Evolutionary conservation across 2,888 invertebrate species (phyloP), one percentile per base, ranked within the genome.

Genomic region (Drosophila longiperda): DNA sequence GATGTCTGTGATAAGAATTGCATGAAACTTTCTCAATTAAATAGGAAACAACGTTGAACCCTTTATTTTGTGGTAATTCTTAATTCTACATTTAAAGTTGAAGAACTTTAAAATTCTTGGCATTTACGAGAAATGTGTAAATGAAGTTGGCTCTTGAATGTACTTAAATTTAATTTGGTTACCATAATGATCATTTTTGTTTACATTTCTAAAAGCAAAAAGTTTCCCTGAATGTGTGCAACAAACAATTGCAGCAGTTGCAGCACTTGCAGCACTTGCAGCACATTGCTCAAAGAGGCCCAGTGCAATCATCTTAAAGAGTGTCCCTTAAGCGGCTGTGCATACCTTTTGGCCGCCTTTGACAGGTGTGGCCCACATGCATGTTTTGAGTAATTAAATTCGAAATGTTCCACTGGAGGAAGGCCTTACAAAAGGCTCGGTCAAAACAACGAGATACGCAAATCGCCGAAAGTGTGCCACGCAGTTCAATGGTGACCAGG

Each of bases 401-500:
- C 42, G 57, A 42, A 57, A 32, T 4, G 57, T 5, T 15, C 40
- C 3, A 32, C 45, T 23, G 20, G 32, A 9, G 29, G 12, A 20
- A 5, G n/a, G n/a, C 23, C 15, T 12, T 17, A 29, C 11, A 40
- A n/a, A 12, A 17, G 26, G n/a, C 4, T 55, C n/a, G n/a, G 36
- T 40, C 38, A 23, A 23, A 40, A 29, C 40, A 42, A 20, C 40
- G 57, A 42, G 55, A 64, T 64, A 67, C 55, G 54, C 67, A 67
- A 64, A 67, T 63, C 54, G 49, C 49, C 55, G 36, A 64, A 64
- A 55, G 57, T 50, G n/a, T 42, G 65, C 65, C 42, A 42, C 59
- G 49, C 53, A 60, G 57, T 61, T 61, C 65, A 68, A 62, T 62
- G 71, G 33, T 80, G 64, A 11, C 36, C 54, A 33, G 29, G 29